These are phyloP conservation scores for Danaus melanippus DNA, from an alignment of 1,140 invertebrate species.

Conservation along the genomic window DNA sequence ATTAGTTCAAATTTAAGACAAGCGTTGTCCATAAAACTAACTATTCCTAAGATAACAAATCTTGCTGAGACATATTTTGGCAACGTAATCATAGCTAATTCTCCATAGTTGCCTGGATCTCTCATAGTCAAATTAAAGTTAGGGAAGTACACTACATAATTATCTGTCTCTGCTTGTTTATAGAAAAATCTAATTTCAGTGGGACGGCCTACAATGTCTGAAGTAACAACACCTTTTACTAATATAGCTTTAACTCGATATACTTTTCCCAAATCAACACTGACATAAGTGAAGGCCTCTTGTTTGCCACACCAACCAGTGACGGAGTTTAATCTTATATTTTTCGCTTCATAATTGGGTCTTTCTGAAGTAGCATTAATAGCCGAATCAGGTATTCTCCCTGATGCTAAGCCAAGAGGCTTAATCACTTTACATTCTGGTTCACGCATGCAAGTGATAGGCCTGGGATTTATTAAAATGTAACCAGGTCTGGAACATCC, in stretches of 20 bases:
- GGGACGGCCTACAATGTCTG: constrained; percentile 93
- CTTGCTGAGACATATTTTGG: constrained; percentile 94
- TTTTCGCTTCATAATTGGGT: constrained; percentile 92
- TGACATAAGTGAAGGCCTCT: constrained; percentile 96
- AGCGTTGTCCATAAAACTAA: constrained; percentile 96
- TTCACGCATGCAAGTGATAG: constrained; percentile 92
- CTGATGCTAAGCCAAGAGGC: constrained; percentile 92
- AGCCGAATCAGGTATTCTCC: constrained; percentile 93
- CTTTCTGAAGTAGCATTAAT: constrained; percentile 96
- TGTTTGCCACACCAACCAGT: constrained; percentile 96
- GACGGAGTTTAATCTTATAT: constrained; percentile 92
- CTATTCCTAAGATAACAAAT: constrained; percentile 94
- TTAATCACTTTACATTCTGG: constrained; percentile 95
- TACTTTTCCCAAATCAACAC: constrained; percentile 92
- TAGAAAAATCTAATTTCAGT: constrained; percentile 98
- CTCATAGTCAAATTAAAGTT: constrained; percentile 95
- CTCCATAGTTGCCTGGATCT: constrained; percentile 88
- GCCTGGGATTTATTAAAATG: constrained; percentile 90
- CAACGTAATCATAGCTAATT: constrained; percentile 95
- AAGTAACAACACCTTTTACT: constrained; percentile 94
- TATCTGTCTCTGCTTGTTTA: constrained; percentile 92
- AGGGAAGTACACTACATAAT: constrained; percentile 96
- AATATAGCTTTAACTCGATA: constrained; percentile 92
- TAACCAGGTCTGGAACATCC: constrained; percentile 93
- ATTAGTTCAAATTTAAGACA: constrained; percentile 97